phyloP scores from a whole-genome alignment of 2,888 invertebrate genomes.

The Hylaea fasciaria region DNA sequence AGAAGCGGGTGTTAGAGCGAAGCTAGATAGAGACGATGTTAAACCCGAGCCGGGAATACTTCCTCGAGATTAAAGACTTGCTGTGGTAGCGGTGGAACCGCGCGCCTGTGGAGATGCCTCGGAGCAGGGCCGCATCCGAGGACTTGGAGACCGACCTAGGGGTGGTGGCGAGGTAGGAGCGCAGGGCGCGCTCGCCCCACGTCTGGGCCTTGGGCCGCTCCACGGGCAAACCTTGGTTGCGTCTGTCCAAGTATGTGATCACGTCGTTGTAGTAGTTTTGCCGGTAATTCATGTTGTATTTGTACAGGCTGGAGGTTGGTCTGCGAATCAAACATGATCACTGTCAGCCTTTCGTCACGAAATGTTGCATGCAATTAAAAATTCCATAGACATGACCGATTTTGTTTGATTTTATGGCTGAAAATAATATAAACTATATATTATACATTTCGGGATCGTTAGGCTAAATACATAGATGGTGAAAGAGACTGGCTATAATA shows the following conservation, averaged over 20 bases:
- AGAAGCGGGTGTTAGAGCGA: slow-evolving; percentile 79
- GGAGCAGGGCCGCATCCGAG: slow-evolving; percentile 85
- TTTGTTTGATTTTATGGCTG: too few relatives aligned
- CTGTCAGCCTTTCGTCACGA: too few relatives aligned
- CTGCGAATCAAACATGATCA: slow-evolving; percentile 72
- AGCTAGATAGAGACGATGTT: slow-evolving; percentile 81
- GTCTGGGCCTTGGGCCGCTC: slow-evolving; percentile 92
- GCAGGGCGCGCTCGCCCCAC: slow-evolving; percentile 92
- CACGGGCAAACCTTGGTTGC: slow-evolving; percentile 87
- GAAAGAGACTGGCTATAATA: too few relatives aligned
- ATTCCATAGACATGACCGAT: too few relatives aligned
- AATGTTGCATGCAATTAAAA: too few relatives aligned
- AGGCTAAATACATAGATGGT: too few relatives aligned
- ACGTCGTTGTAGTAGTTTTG: slow-evolving; percentile 94
- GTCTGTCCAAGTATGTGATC: slow-evolving; percentile 91
- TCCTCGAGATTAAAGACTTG: slow-evolving; percentile 90
- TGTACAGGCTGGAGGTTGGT: slow-evolving; percentile 92
- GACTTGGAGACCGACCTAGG: slow-evolving; percentile 89
- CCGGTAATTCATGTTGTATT: slow-evolving; percentile 92
- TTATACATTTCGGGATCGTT: too few relatives aligned
- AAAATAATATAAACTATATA: too few relatives aligned
- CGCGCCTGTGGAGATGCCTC: slow-evolving; percentile 87
- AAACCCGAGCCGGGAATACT: slow-evolving; percentile 86
- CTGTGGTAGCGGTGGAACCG: slow-evolving; percentile 90
- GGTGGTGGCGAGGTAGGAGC: slow-evolving; percentile 88